Percentiles rank a stretch among this genome's conserved stretches.
These are phyloP conservation scores for Odontocerum albicorne DNA, from an alignment of 2,888 invertebrate species.

Conservation along the genomic window DNA sequence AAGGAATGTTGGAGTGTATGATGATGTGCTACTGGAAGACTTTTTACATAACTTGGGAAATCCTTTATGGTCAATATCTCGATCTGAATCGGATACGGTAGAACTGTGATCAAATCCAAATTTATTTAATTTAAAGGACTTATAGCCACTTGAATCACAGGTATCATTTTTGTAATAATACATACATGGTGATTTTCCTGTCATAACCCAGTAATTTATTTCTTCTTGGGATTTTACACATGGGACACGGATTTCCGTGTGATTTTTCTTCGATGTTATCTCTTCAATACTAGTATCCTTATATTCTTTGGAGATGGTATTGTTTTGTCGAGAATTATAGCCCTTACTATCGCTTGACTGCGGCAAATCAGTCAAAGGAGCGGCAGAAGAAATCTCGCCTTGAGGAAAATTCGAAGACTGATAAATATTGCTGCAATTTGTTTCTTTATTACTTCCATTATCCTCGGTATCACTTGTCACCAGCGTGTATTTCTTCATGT, in stretches of 20 bases:
- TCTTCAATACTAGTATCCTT: neutral
- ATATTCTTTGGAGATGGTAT: neutral
- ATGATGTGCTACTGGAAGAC: neutral
- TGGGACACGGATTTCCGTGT: neutral
- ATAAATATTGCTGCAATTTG: neutral
- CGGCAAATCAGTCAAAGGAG: conserved; percentile 1
- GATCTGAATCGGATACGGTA: neutral
- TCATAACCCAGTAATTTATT: conserved; percentile 53
- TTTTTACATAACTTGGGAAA: conserved; percentile 1
- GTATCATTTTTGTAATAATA: conserved; percentile 15
- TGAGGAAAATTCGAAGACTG: neutral
- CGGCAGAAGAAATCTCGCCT: neutral
- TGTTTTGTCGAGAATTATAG: conserved; percentile 3
- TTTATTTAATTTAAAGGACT: neutral
- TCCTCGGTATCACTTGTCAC: conserved; percentile 21
- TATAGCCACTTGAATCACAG: neutral
- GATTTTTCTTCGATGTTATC: neutral
- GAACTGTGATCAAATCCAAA: neutral
- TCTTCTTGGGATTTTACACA: conserved; percentile 43
- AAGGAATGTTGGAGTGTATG: neutral
- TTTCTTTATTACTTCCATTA: neutral
- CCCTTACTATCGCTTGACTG: neutral
- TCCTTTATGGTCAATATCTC: too few species aligned
- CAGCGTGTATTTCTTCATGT: conserved; percentile 26
- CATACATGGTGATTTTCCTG: conserved; percentile 51